These are phyloP conservation scores for Papio anubis DNA, from an alignment of 2,113 vertebrate species.

Conservation along the genomic window DNA sequence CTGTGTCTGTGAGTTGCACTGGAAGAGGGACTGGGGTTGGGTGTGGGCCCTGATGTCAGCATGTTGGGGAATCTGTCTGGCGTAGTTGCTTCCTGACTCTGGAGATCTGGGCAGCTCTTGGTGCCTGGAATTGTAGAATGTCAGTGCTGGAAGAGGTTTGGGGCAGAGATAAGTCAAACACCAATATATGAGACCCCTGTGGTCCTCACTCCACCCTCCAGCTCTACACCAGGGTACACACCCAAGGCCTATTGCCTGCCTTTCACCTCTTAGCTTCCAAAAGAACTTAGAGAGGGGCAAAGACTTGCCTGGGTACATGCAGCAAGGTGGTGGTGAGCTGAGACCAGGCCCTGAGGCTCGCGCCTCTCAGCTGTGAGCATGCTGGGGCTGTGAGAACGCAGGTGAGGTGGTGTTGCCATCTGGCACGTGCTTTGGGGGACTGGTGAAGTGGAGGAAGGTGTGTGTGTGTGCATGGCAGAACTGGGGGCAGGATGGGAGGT, in stretches of 20 bases:
- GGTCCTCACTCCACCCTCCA: neutral
- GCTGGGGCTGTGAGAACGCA: neutral
- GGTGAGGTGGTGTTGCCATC: too few species aligned
- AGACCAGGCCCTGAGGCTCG: neutral
- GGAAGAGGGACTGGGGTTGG: neutral
- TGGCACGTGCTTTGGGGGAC: neutral
- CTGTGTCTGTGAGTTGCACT: neutral
- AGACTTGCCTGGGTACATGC: neutral
- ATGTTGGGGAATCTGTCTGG: neutral
- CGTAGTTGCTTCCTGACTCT: neutral
- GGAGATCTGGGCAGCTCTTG: neutral
- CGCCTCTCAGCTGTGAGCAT: accelerated
- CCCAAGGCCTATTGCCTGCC: neutral
- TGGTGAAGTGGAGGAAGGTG: neutral
- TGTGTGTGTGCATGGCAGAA: neutral
- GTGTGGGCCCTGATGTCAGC: accelerated
- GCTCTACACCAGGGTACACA: neutral
- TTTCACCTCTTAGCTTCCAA: neutral
- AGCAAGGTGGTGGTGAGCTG: neutral
- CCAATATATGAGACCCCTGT: neutral
- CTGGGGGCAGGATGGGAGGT: neutral
- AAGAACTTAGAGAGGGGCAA: neutral
- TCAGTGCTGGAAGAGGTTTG: neutral
- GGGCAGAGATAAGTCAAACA: neutral
- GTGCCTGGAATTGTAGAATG: neutral